These are phyloP conservation scores for Oligia latruncula DNA, from an alignment of 2,888 invertebrate genomes.

Conservation along the genomic window DNA sequence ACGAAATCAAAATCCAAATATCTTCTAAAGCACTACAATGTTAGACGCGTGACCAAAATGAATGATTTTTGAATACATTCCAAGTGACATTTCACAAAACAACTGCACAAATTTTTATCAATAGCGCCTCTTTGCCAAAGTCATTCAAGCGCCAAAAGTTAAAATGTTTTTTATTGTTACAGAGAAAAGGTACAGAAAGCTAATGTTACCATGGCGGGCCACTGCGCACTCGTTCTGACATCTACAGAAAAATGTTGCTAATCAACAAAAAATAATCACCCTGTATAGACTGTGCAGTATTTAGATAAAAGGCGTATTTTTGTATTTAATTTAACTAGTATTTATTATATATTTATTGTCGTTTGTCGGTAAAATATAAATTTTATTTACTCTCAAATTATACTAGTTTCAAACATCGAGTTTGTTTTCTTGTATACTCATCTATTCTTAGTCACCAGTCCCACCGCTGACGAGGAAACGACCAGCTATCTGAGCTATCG, in stretches of 20 bases:
- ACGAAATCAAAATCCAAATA: no score
- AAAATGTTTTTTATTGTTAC: conserved; percentile 62
- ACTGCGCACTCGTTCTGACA: conserved; percentile 77
- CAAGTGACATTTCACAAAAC: background rate
- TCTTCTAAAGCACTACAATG: background rate
- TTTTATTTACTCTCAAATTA: conserved; percentile 28
- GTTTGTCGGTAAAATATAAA: background rate
- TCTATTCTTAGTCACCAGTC: background rate
- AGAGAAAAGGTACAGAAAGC: conserved; percentile 70
- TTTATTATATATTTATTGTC: conserved; percentile 11
- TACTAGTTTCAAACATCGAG: background rate
- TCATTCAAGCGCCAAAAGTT: background rate
- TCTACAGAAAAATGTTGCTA: conserved; percentile 45
- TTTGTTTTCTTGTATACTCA: background rate
- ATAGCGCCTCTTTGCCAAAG: background rate
- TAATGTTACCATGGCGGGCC: conserved; percentile 69
- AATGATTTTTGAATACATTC: background rate
- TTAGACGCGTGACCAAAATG: background rate
- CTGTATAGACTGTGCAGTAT: conserved; percentile 8
- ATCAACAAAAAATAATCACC: background rate
- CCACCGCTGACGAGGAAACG: background rate
- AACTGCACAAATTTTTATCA: background rate
- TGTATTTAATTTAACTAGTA: conserved; percentile 1
- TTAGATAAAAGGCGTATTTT: conserved; percentile 7
- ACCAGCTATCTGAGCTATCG: background rate